Evolutionary conservation across 2,113 vertebrate genomes (phyloP), one percentile per base, ranked within the genome.

Genomic region (Antidorcas marsupialis): DNA sequence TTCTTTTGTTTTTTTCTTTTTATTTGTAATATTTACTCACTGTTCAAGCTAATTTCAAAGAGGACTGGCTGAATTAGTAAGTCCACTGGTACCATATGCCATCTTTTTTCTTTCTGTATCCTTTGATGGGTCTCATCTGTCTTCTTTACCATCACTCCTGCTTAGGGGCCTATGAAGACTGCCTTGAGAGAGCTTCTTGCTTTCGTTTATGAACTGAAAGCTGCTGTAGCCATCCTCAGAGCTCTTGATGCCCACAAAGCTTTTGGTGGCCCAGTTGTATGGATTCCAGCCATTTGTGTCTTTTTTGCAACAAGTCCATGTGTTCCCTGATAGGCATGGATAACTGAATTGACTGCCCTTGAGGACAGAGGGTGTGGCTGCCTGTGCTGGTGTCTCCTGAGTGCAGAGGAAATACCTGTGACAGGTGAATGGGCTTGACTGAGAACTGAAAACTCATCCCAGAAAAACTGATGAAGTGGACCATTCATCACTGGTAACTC

Each of bases 211-310:
- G 74, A 43, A n/a, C 21, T 74, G 52, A 67, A 85, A 4, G 7
- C 21, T 87, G 17, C 71, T 67, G 1, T 3, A 8, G 1, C 17
- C 4, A 47, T n/a, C 55, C n/a, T 62, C 45, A 60, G 28, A 71
- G 19, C 7, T 9, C 5, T 12, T 36, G 25, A 43, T 17, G 30
- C 14, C 10, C 6, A 78, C 30, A 16, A 16, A 67, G 86, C 33
- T 50, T 13, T 43, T 17, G 25, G 8, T 23, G 14, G 84, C 33
- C 76, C 74, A 2, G 17, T 14, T 0, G 0, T 2, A 2, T 7
- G 21, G 15, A 30, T 39, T 5, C 11, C 17, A 47, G 55, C 13
- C 1, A 25, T 53, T 76, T n/a, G 4, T 1, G 10, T 47, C 17
- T 83, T 17, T 60, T 59, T 59, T 45, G 25, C 17, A 36, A 9